Evolutionary conservation across 2,113 vertebrate genomes (phyloP).

Genomic region (Pachycephala philippinensis): DNA sequence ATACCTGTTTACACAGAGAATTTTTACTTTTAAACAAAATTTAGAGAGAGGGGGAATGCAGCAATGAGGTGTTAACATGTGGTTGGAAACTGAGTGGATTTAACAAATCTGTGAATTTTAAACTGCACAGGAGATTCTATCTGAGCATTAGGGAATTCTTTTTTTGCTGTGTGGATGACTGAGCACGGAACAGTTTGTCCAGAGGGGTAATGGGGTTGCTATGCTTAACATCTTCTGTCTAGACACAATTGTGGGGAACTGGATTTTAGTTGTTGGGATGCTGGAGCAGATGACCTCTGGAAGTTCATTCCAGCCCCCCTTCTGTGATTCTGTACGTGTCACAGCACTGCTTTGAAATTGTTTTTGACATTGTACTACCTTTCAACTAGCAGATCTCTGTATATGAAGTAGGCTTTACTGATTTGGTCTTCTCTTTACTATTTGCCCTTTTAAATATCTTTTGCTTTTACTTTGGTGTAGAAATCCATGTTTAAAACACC

Average conservation of each 20-base stretch:
- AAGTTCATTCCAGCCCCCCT: not conserved
- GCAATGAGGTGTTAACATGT: not conserved
- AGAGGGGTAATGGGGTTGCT: not conserved
- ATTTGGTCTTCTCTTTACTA: not conserved
- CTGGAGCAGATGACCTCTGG: not conserved
- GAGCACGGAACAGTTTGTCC: not conserved
- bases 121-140: not conserved
- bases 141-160: not conserved
- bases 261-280: not conserved
- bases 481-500: not conserved
- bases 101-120: not conserved
- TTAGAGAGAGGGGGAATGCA: not conserved
- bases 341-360: not conserved
- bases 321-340: not conserved
- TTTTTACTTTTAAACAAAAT: not conserved
- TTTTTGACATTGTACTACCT: not conserved
- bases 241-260: not conserved
- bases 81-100: not conserved
- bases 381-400: not conserved
- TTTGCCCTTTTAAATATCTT: not conserved
- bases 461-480: not conserved
- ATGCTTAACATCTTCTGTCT: fast-evolving
- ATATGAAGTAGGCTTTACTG: not conserved
- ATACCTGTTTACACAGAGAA: not conserved
- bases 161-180: not conserved